Conservation (phyloP, 2,797 vertebrate species). For the Odontamblyopus rebecca region DNA sequence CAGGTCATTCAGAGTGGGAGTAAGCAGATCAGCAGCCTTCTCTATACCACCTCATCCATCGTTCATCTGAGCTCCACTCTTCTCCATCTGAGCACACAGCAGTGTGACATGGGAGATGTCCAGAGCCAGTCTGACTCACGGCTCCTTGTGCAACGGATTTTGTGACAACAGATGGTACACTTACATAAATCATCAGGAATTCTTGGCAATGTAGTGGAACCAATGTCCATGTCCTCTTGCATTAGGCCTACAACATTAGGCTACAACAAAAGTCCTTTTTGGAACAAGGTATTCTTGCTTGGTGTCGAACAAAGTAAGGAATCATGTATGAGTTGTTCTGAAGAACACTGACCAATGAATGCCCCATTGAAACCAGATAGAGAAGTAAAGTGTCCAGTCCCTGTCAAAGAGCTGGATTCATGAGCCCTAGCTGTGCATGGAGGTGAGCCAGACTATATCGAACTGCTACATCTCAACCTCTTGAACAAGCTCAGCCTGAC, state of each 20-base stretch:
- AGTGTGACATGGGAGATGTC: constrained; percentile 47
- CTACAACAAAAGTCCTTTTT: constrained; percentile 45
- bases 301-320: not conserved
- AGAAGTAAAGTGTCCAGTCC: too few species aligned
- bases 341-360: too few species aligned
- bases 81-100: constrained; percentile 38
- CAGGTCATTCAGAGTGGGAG: constrained; percentile 55
- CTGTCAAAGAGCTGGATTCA: too few species aligned
- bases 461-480: too few species aligned
- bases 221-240: constrained; percentile 52
- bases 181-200: constrained; percentile 72
- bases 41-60: constrained; percentile 71
- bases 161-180: constrained; percentile 68
- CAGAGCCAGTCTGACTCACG: constrained; percentile 53
- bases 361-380: too few species aligned
- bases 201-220: constrained; percentile 54
- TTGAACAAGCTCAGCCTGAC: too few species aligned
- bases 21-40: constrained; percentile 59
- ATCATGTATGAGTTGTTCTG: not conserved
- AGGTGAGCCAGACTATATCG: too few species aligned
- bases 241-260: constrained; percentile 44
- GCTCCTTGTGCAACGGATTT: constrained; percentile 60
- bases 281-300: not conserved
- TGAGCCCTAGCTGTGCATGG: too few species aligned
- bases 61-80: constrained; percentile 60